Percentiles rank a stretch among this genome's conserved stretches.
Conservation (phyloP, 2,797 vertebrate species). For the Enteromius fasciolatus region DNA sequence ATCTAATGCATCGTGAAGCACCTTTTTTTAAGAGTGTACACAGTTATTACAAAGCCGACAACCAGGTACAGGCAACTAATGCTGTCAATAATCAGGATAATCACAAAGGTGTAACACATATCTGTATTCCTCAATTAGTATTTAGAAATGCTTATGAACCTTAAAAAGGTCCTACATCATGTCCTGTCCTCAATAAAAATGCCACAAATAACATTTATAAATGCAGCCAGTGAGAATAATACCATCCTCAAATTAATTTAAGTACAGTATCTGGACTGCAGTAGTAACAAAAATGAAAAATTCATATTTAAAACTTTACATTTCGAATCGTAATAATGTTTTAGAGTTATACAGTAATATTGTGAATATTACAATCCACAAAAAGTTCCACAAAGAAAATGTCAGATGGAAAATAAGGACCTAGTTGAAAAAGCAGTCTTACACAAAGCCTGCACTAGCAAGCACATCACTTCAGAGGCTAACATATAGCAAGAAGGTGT, state of each 20-base stretch:
- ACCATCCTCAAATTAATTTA: background rate
- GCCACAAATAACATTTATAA: background rate
- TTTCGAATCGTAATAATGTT: background rate
- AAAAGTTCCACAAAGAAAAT: conserved; percentile 22
- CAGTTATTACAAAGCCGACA: background rate
- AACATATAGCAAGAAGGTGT: conserved; percentile 27
- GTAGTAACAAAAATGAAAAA: background rate
- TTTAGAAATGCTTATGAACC: background rate
- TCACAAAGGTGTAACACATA: background rate
- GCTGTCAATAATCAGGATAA: background rate
- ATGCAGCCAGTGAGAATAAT: background rate
- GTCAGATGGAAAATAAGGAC: conserved; percentile 17
- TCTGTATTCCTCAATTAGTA: background rate
- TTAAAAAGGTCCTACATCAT: background rate
- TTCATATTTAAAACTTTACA: background rate
- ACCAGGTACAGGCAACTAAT: background rate
- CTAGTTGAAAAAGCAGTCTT: background rate
- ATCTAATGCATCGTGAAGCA: too few relatives aligned
- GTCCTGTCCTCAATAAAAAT: background rate
- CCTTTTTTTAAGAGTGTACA: background rate
- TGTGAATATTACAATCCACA: background rate
- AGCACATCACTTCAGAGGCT: conserved; percentile 43
- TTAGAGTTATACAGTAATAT: background rate
- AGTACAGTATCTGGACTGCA: background rate
- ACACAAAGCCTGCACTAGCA: conserved; percentile 11